These are phyloP conservation scores for Tethea ocularis DNA, from an alignment of 2,888 invertebrate genomes.

Conservation along the genomic window DNA sequence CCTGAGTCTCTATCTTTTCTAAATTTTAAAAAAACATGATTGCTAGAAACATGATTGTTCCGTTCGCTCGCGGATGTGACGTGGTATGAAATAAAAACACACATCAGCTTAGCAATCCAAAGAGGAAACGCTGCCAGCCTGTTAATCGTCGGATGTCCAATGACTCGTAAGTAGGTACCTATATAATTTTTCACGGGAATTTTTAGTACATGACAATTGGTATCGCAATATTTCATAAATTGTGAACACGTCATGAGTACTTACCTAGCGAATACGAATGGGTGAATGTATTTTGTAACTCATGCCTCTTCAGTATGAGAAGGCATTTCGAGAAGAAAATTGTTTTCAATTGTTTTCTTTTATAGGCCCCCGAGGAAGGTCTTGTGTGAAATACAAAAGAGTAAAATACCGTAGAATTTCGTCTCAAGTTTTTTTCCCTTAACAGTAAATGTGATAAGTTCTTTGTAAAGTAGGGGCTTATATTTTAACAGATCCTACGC, in stretches of 20 bases:
- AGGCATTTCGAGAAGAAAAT: constrained; percentile 45
- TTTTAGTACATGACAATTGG: neutral
- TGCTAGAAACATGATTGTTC: too few species aligned
- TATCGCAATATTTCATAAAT: neutral
- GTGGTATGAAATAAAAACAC: too few species aligned
- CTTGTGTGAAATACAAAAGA: constrained; percentile 39
- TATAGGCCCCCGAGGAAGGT: constrained; percentile 47
- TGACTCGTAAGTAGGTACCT: too few species aligned
- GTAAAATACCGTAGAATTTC: constrained; percentile 40
- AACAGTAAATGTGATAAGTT: constrained; percentile 33
- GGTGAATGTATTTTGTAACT: constrained; percentile 13
- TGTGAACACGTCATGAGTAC: neutral
- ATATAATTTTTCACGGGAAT: neutral
- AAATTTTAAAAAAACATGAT: too few species aligned
- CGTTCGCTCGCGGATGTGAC: too few species aligned
- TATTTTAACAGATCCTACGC: neutral
- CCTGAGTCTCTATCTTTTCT: neutral
- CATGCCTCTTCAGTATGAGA: constrained; percentile 36
- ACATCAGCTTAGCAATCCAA: too few species aligned
- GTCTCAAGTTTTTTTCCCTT: constrained; percentile 31
- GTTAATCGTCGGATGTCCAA: too few species aligned
- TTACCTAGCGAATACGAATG: neutral
- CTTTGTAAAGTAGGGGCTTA: constrained; percentile 24
- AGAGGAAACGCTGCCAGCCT: too few species aligned
- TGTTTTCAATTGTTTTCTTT: constrained; percentile 56